Conservation (phyloP, 2,797 vertebrate species). For the Rhinophrynus dorsalis region DNA sequence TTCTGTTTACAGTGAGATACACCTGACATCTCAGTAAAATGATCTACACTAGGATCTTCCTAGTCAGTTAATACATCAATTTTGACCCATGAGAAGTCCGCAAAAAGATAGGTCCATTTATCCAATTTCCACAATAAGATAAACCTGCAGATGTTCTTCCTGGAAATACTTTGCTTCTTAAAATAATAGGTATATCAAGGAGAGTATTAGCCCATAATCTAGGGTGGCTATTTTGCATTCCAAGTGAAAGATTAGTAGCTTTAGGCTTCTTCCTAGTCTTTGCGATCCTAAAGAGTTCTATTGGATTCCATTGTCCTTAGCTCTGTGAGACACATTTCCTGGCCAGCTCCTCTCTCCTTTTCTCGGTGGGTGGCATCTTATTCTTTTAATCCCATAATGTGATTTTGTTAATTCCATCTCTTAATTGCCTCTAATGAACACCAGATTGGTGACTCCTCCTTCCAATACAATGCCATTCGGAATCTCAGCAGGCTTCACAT, state of each 20-base stretch:
- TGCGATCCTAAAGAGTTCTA: constrained; percentile 50
- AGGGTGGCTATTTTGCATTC: constrained; percentile 35
- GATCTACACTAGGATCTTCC: no score
- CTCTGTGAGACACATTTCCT: constrained; percentile 70
- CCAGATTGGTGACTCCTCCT: constrained; percentile 69
- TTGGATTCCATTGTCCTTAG: constrained; percentile 57
- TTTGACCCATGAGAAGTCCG: no score
- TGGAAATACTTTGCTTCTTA: constrained; percentile 34
- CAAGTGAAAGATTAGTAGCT: constrained; percentile 45
- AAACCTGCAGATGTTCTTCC: constrained; percentile 1
- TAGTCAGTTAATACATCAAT: no score
- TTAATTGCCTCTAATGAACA: constrained; percentile 87
- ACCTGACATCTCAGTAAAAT: no score
- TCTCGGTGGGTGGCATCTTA: constrained; percentile 83
- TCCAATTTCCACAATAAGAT: not conserved
- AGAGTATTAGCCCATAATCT: constrained; percentile 32
- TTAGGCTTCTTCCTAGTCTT: constrained; percentile 31
- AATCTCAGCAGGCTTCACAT: constrained; percentile 55
- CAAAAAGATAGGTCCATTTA: no score
- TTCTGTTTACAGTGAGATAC: no score
- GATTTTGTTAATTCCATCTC: constrained; percentile 81
- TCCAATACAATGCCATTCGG: constrained; percentile 57
- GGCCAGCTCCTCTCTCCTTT: constrained; percentile 56
- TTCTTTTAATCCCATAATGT: constrained; percentile 83
- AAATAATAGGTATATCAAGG: constrained; percentile 40